Percentiles rank a stretch among this genome's conserved stretches.
These are phyloP conservation scores for Gastrophysa polygoni DNA, from an alignment of 2,888 invertebrate species.

Conservation along the genomic window DNA sequence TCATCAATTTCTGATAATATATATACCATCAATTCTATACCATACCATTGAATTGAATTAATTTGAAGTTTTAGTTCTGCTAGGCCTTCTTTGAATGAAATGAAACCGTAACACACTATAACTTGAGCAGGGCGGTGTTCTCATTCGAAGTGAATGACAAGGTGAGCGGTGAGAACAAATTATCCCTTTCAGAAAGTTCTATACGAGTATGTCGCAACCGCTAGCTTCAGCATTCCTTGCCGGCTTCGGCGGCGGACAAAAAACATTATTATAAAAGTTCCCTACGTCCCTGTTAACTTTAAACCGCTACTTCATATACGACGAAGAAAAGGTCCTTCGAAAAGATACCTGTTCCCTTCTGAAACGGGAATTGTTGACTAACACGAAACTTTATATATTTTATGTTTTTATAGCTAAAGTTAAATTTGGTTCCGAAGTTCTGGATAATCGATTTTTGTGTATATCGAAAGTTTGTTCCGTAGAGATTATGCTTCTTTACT, in stretches of 20 bases:
- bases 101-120: too few species aligned
- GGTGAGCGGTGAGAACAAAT: neutral
- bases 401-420: constrained; percentile 33
- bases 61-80: too few species aligned
- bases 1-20: too few species aligned
- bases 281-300: neutral
- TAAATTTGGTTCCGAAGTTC: constrained; percentile 37
- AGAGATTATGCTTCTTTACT: neutral
- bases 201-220: neutral
- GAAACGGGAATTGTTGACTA: constrained; percentile 25
- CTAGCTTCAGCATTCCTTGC: neutral
- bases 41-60: too few species aligned
- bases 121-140: too few species aligned
- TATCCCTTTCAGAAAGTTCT: neutral
- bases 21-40: too few species aligned
- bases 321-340: constrained; percentile 13
- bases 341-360: constrained; percentile 16
- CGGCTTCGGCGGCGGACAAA: neutral
- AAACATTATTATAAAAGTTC: neutral
- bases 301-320: neutral
- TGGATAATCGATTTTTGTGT: neutral
- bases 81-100: too few species aligned
- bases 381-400: constrained; percentile 33
- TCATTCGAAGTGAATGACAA: neutral
- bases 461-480: neutral